A percentile compares a stretch with the other conserved stretches of the same genome.
Evolutionary conservation across 2,888 invertebrate species (phyloP).

Genomic region (Caenorhabditis japonica): DNA sequence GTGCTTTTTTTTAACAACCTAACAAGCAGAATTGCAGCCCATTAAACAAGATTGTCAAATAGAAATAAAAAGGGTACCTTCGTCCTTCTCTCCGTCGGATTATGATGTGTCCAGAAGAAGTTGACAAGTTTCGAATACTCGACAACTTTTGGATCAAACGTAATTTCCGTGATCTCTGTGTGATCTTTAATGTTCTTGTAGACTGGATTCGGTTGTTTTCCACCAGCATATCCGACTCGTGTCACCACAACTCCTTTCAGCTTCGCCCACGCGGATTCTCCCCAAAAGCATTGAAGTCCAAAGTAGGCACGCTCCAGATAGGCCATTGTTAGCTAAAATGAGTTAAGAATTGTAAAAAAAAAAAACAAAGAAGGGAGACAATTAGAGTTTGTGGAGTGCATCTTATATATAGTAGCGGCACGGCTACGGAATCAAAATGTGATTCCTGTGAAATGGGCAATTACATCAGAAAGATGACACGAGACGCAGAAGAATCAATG

Average conservation of each 20-base stretch:
- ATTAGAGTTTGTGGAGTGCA: not conserved
- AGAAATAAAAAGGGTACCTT: no score
- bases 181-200: slow-evolving; percentile 82
- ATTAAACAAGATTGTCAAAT: no score
- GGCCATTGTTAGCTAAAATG: slow-evolving; percentile 22
- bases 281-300: slow-evolving; percentile 77
- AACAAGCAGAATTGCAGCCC: no score
- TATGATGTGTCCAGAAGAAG: slow-evolving; percentile 93
- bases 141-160: slow-evolving; percentile 87
- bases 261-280: slow-evolving; percentile 75
- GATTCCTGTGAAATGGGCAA: slow-evolving; percentile 32
- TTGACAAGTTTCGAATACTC: slow-evolving; percentile 84
- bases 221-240: slow-evolving; percentile 93
- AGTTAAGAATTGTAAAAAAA: not conserved
- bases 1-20: no score
- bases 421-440: slow-evolving; percentile 32
- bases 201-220: slow-evolving; percentile 85
- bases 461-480: slow-evolving; percentile 41
- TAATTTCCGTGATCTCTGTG: slow-evolving; percentile 89
- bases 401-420: slow-evolving; percentile 18
- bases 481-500: slow-evolving; percentile 44
- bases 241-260: slow-evolving; percentile 84
- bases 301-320: slow-evolving; percentile 66
- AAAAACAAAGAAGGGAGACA: not conserved
- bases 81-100: slow-evolving; percentile 83